Evolutionary conservation across 2,797 vertebrate genomes (phyloP).

Genomic region (Rallus crepitans): DNA sequence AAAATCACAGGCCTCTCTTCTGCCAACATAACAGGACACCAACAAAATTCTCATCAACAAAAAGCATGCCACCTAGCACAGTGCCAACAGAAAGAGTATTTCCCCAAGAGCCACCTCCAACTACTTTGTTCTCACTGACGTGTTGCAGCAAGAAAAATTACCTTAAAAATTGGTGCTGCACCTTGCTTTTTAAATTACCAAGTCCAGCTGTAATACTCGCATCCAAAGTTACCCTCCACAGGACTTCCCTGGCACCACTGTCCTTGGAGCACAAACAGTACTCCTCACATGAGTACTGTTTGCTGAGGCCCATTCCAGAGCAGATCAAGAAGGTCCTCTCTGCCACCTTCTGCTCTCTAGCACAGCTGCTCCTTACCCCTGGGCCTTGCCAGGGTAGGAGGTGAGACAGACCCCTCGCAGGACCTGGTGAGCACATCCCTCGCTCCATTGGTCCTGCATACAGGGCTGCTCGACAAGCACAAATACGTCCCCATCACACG

Average conservation of each 20-base stretch:
- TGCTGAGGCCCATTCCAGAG: background rate
- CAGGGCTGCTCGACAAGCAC: background rate
- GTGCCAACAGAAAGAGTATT: background rate
- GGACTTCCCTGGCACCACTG: accelerated
- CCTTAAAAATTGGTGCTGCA: background rate
- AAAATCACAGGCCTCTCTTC: background rate
- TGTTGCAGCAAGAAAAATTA: background rate
- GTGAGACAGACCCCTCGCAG: background rate
- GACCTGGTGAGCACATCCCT: background rate
- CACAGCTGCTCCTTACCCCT: background rate
- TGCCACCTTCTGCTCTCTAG: background rate
- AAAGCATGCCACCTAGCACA: background rate
- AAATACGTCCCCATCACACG: background rate
- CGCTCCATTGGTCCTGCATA: accelerated
- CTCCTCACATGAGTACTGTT: accelerated
- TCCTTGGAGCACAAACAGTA: background rate
- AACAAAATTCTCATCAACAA: background rate
- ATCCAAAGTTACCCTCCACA: background rate
- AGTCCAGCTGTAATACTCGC: background rate
- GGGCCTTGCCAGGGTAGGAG: background rate
- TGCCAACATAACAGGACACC: background rate
- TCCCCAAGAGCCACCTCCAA: background rate
- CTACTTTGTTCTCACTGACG: background rate
- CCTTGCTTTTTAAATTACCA: background rate
- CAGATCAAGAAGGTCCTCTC: background rate